Conservation (phyloP, 2,888 invertebrate species). For the Latrodectus elegans region DNA sequence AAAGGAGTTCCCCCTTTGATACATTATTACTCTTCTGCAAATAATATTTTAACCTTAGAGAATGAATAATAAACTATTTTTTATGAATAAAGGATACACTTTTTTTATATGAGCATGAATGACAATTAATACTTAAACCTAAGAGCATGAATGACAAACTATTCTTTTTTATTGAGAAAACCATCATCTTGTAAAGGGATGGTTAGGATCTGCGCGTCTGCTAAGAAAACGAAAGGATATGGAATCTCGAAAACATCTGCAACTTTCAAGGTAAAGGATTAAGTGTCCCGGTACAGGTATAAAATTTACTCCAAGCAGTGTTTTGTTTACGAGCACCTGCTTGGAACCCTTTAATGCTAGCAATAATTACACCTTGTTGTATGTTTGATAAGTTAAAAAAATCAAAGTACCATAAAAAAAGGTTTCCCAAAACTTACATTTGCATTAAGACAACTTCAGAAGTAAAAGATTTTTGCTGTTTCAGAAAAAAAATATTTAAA, state of each 20-base stretch:
- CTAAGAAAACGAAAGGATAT: neutral
- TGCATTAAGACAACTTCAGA: neutral
- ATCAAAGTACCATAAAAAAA: neutral
- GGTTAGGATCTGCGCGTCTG: neutral
- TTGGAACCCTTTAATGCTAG: neutral
- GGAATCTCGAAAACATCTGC: constrained; percentile 24
- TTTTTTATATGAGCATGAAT: too few relatives aligned
- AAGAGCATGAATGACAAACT: too few relatives aligned
- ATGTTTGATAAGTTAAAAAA: neutral
- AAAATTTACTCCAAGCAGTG: neutral
- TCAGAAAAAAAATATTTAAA: too few relatives aligned
- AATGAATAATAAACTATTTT: too few relatives aligned
- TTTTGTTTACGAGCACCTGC: constrained; percentile 27
- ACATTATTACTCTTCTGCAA: too few relatives aligned
- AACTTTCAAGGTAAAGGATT: constrained; percentile 41
- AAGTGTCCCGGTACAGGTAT: neutral
- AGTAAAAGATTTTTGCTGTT: too few relatives aligned
- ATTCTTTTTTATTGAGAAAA: too few relatives aligned
- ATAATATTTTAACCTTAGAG: too few relatives aligned
- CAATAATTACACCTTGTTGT: constrained; percentile 30
- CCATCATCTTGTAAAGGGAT: too few relatives aligned
- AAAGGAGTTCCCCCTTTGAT: too few relatives aligned
- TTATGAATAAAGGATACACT: too few relatives aligned
- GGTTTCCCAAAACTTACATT: neutral
- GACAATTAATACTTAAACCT: too few relatives aligned